Evolutionary conservation across 2,888 invertebrate genomes (phyloP).

Genomic region (Mamestra brassicae): DNA sequence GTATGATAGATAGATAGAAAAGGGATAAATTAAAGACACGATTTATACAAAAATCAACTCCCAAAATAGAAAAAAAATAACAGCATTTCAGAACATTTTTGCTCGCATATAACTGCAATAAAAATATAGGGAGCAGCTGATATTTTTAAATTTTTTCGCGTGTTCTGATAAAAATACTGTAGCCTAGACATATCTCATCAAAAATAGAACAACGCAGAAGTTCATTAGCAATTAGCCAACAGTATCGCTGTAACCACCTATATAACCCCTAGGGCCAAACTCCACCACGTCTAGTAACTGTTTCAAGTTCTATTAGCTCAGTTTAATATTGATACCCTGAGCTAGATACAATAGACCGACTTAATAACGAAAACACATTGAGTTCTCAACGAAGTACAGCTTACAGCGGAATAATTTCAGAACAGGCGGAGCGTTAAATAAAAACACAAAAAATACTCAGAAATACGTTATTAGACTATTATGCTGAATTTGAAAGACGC

Average conservation of each 20-base stretch:
- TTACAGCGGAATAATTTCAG: conserved; percentile 40
- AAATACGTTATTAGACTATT: conserved; percentile 15
- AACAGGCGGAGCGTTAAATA: conserved; percentile 47
- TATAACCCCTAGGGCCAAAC: conserved; percentile 43
- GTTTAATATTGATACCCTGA: conserved; percentile 56
- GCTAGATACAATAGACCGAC: conserved; percentile 21
- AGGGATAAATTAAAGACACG: too few relatives aligned
- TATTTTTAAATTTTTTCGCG: too few relatives aligned
- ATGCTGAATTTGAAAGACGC: background rate
- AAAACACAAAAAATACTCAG: conserved; percentile 42
- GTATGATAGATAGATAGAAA: too few relatives aligned
- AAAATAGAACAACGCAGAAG: conserved; percentile 7
- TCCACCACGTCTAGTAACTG: conserved; percentile 29
- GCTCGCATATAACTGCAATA: too few relatives aligned
- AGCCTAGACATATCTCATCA: conserved; percentile 1
- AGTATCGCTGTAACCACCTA: conserved; percentile 9
- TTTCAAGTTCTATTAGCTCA: conserved; percentile 36
- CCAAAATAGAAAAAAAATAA: too few relatives aligned
- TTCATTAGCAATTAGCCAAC: conserved; percentile 22
- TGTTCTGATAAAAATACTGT: background rate
- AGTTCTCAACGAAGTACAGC: conserved; percentile 16
- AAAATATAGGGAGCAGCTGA: too few relatives aligned
- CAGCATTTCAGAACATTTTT: too few relatives aligned
- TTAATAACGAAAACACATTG: conserved; percentile 20
- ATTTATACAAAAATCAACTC: too few relatives aligned